phyloP scores from a whole-genome alignment of 2,113 vertebrate genomes.

The Pteropus alecto region DNA sequence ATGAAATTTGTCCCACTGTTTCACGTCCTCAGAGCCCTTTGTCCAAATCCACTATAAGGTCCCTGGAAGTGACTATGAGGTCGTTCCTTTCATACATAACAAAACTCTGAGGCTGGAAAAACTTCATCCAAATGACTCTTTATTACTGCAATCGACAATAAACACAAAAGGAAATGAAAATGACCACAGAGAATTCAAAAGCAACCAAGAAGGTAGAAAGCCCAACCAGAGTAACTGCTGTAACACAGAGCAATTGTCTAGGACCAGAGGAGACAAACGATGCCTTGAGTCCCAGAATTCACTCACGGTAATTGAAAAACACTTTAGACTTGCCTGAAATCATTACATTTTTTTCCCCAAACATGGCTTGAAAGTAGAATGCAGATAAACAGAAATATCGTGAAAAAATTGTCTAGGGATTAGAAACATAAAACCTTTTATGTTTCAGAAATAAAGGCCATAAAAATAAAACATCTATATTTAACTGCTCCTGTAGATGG shows the following conservation, averaged over 20 bases:
- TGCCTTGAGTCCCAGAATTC: not conserved
- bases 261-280: not conserved
- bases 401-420: conserved; percentile 50
- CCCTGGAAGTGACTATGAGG: not conserved
- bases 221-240: not conserved
- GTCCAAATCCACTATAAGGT: not conserved
- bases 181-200: not conserved
- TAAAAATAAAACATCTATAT: conserved; percentile 71
- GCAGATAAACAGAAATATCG: conserved; percentile 60
- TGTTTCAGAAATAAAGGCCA: conserved; percentile 61
- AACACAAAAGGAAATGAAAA: not conserved
- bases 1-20: not conserved
- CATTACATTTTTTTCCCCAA: not conserved
- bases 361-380: conserved; percentile 20
- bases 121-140: not conserved
- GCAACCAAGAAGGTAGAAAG: not conserved
- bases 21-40: not conserved
- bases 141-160: not conserved
- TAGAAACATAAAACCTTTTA: conserved; percentile 70
- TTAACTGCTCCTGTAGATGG: conserved; percentile 41
- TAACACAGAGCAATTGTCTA: not conserved
- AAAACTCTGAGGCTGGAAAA: not conserved
- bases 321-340: conserved; percentile 43
- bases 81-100: not conserved
- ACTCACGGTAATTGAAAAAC: conserved; percentile 45